phyloP scores from a whole-genome alignment of 2,797 vertebrate genomes.

The Danio albolineatus region DNA sequence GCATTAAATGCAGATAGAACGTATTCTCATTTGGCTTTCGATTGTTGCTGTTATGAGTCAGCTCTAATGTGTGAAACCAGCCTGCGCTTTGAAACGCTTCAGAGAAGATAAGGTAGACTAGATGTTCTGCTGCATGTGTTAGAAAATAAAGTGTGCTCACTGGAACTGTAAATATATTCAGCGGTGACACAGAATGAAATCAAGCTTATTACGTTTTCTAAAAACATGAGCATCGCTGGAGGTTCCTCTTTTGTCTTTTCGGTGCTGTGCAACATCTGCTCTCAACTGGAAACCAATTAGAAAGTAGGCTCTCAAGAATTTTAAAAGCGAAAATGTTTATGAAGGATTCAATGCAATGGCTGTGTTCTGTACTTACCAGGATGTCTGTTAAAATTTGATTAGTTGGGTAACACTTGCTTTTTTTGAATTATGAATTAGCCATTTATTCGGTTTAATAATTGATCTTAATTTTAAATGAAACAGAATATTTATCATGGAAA shows the following conservation, averaged over 20 bases:
- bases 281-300: constrained; percentile 36
- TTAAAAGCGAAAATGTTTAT: constrained; percentile 11
- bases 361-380: neutral
- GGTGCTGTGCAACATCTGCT: constrained; percentile 38
- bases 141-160: constrained; percentile 34
- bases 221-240: constrained; percentile 13
- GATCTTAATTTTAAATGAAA: neutral
- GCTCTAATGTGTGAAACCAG: constrained; percentile 30
- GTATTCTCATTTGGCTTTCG: constrained; percentile 10
- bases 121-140: constrained; percentile 25
- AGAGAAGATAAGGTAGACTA: constrained; percentile 51
- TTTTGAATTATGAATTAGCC: neutral
- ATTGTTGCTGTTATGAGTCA: constrained; percentile 39
- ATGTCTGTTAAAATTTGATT: neutral
- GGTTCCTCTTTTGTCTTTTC: constrained; percentile 23
- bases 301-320: constrained; percentile 4
- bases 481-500: neutral
- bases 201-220: constrained; percentile 12
- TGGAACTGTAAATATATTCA: constrained; percentile 35
- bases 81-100: constrained; percentile 16
- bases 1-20: constrained; percentile 4
- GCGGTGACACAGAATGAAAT: constrained; percentile 23
- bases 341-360: neutral
- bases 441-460: neutral
- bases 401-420: neutral